Base-by-base conservation (phyloP, 2,113 vertebrate genomes). In the Platysteira castanea region DNA sequence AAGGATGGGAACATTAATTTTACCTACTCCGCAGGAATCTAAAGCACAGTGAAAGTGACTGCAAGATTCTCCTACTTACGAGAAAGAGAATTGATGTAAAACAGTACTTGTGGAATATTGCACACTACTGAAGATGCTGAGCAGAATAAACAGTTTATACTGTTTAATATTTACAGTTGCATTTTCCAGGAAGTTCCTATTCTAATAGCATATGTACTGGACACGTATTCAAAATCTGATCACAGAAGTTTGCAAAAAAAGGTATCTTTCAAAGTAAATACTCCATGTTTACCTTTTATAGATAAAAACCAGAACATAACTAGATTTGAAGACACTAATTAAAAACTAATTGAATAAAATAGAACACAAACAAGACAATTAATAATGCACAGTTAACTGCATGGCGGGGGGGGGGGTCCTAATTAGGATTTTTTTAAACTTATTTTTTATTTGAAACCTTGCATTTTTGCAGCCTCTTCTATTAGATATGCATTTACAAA, bases 341-440 rank as follows among this genome's bases (percentile, higher is more conserved):
- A 65, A 67, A 64, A 70, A 60, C 13, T 0, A 57, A 65, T 23
- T 53, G 2, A 84, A 65, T 89, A 49, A 75, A 73, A 6, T 31
- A 53, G 24, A 70, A 79, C 63, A 76, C 8, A 59, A 26, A 56
- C 5, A 60, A 44, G 20, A 49, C 2, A 71, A 74, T 46, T 41
- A 57, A 78, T 15, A 84, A 87, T 76, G 17, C 12, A 85, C 9
- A 65, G 28, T 42, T 47, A 78, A 31, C 5, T n/a, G 3, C 13
- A 41, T 6, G 5, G 0, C 1, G 3, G 1, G 4, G 1, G 4
- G 1, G 4, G 3, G 33, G 84, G 71, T 49, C 28, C 22, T 31
- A 88, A 73, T 53, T 11, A 47, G 20, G 6, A 26, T 22, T 50
- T 90, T 78, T 59, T 27, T 0, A 22, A 80, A 57, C 11, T 24